Evolutionary conservation across 2,113 vertebrate species (phyloP), one percentile per base, ranked within the genome.

Genomic region (Psilopogon haemacephalus): DNA sequence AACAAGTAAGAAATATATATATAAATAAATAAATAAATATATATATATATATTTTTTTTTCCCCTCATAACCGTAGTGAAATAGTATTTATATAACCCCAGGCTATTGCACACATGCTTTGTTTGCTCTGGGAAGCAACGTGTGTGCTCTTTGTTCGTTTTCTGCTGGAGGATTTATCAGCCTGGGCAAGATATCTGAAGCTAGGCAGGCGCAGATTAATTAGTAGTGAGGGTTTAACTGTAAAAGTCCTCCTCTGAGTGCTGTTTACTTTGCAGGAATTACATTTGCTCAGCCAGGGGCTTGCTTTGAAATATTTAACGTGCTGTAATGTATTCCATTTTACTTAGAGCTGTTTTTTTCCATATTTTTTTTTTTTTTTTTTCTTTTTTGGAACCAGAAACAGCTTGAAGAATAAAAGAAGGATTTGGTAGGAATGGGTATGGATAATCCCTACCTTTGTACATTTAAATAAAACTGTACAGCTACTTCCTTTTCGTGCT

Each of bases 1-100:
- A 96, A 95, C 77, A 96, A 88, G 95, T 96, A 96, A 93, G 91
- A 95, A 95, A 88, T 97, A 94, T 97, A n/a, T n/a, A n/a, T n/a
- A n/a, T n/a, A n/a, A n/a, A n/a, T n/a, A n/a, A n/a, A n/a, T n/a
- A n/a, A n/a, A n/a, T n/a, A n/a, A n/a, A n/a, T n/a, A n/a, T n/a
- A n/a, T n/a, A n/a, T n/a, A n/a, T n/a, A n/a, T n/a, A n/a, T n/a
- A n/a, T n/a, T n/a, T n/a, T n/a, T n/a, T n/a, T n/a, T n/a, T n/a
- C n/a, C n/a, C n/a, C n/a, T 95, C 84, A 56, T 90, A 92, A 95
- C 58, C 90, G 67, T 80, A 95, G 63, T 95, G 63, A 93, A 97
- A 93, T 69, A 68, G 55, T 95, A 82, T 97, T 97, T 97, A 88
- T 88, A 86, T 96, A 97, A 96, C 94, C 40, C 86, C 78, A 89